Percentiles rank a stretch among this genome's conserved stretches.
Evolutionary conservation across 1,140 invertebrate genomes (phyloP).

Genomic region (Megalopta genalis): DNA sequence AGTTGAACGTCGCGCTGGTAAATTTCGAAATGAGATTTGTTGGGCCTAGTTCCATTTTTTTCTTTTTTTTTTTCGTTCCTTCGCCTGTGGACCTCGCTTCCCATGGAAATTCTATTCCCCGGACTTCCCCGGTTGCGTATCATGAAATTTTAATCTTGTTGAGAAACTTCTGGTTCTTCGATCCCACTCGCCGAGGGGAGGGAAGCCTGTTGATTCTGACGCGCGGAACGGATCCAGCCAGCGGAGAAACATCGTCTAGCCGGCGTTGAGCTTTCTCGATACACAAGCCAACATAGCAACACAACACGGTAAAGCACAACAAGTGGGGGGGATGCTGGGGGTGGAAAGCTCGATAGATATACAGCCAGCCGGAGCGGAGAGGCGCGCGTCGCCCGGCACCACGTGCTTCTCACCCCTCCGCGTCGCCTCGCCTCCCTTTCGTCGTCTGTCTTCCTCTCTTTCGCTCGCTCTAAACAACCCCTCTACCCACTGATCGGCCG

Average conservation of each 20-base stretch:
- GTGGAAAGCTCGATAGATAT: slow-evolving; percentile 71
- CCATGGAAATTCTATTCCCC: slow-evolving; percentile 31
- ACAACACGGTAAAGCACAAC: slow-evolving; percentile 75
- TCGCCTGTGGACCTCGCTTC: too few species aligned
- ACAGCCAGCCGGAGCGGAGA: slow-evolving; percentile 61
- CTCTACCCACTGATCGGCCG: slow-evolving; percentile 60
- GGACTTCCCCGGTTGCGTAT: slow-evolving; percentile 9
- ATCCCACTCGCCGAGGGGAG: not conserved
- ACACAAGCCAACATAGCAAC: slow-evolving; percentile 77
- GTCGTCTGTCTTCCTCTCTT: slow-evolving; percentile 62
- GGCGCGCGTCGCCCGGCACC: slow-evolving; percentile 69
- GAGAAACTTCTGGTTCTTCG: slow-evolving; percentile 36
- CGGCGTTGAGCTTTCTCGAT: slow-evolving; percentile 79
- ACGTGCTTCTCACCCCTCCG: slow-evolving; percentile 66
- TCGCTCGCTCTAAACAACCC: slow-evolving; percentile 68
- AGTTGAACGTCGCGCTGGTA: slow-evolving; percentile 24
- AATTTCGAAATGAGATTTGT: slow-evolving; percentile 44
- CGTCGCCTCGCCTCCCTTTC: slow-evolving; percentile 50
- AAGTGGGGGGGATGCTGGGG: slow-evolving; percentile 73
- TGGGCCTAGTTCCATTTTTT: not conserved
- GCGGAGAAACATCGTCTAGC: slow-evolving; percentile 75
- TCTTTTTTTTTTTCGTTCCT: not conserved
- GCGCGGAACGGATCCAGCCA: slow-evolving; percentile 44
- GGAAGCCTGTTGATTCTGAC: slow-evolving; percentile 72
- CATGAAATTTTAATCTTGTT: slow-evolving; percentile 43